Conservation (phyloP, 2,888 invertebrate genomes). For the Papilio elwesi region DNA sequence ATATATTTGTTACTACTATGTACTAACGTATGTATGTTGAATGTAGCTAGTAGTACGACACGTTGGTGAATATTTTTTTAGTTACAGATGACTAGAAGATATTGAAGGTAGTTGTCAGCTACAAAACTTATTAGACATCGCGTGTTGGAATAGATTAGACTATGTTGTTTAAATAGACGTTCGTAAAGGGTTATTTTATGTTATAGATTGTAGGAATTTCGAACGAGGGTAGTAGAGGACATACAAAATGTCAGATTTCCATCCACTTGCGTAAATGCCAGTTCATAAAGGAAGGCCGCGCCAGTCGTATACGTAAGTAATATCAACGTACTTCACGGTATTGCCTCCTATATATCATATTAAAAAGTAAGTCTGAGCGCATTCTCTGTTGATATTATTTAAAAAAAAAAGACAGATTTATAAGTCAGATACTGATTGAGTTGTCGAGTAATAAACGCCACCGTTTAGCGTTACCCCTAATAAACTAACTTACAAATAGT, state of each 20-base stretch:
- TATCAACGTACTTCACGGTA: slow-evolving; percentile 25
- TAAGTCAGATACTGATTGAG: neutral
- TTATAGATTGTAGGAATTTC: slow-evolving; percentile 60
- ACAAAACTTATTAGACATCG: slow-evolving; percentile 56
- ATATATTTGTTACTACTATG: too few relatives aligned
- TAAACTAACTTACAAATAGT: too few relatives aligned
- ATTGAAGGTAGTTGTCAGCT: neutral
- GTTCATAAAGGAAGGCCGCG: slow-evolving; percentile 46
- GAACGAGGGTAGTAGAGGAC: slow-evolving; percentile 30
- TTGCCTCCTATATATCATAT: slow-evolving; percentile 32
- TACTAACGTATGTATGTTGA: too few relatives aligned
- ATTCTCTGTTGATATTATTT: neutral
- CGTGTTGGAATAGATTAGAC: slow-evolving; percentile 57
- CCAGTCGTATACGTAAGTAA: slow-evolving; percentile 32
- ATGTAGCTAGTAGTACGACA: too few relatives aligned
- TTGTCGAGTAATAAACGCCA: too few relatives aligned
- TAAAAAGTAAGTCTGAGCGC: slow-evolving; percentile 19
- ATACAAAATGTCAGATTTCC: slow-evolving; percentile 66
- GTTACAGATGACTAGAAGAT: too few relatives aligned
- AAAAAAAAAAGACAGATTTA: neutral
- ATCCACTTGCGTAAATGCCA: slow-evolving; percentile 71
- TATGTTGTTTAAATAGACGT: slow-evolving; percentile 55
- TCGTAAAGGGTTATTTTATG: slow-evolving; percentile 72
- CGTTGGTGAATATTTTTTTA: too few relatives aligned
- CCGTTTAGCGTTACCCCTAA: too few relatives aligned